phyloP scores from a whole-genome alignment of 2,888 invertebrate species.

The Cataglyphis altisquamis region DNA sequence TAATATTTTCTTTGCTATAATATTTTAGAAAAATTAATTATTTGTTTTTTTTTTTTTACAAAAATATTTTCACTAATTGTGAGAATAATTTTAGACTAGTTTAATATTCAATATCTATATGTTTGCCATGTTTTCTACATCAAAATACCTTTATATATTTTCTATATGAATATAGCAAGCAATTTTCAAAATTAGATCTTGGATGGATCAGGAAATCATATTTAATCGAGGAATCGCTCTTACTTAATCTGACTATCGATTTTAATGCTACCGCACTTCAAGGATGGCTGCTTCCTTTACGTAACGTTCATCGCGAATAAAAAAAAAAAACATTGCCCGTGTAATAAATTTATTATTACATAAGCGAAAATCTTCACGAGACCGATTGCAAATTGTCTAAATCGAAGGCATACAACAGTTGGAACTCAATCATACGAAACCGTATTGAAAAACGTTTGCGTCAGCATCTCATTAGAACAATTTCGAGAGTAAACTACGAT shows the following conservation, averaged over 20 bases:
- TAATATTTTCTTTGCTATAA: not conserved
- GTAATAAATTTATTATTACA: constrained; percentile 70
- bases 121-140: not conserved
- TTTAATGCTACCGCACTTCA: constrained; percentile 70
- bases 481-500: constrained; percentile 1
- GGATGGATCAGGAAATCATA: constrained; percentile 29
- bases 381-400: constrained; percentile 60
- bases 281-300: constrained; percentile 61
- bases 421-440: constrained; percentile 8
- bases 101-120: not conserved
- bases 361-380: constrained; percentile 67
- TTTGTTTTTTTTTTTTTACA: not conserved
- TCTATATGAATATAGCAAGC: constrained; percentile 9
- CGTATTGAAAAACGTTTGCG: constrained; percentile 7
- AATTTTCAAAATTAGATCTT: not conserved
- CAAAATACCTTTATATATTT: constrained; percentile 7
- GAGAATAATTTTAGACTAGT: not conserved
- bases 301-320: constrained; percentile 59
- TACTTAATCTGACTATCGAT: constrained; percentile 70
- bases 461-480: constrained; percentile 37
- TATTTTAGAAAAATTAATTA: not conserved
- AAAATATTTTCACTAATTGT: not conserved
- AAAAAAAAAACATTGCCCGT: constrained; percentile 47
- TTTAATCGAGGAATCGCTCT: constrained; percentile 59
- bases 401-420: constrained; percentile 39